Conservation (phyloP, 2,797 vertebrate species). For the Prunella strophiata region DNA sequence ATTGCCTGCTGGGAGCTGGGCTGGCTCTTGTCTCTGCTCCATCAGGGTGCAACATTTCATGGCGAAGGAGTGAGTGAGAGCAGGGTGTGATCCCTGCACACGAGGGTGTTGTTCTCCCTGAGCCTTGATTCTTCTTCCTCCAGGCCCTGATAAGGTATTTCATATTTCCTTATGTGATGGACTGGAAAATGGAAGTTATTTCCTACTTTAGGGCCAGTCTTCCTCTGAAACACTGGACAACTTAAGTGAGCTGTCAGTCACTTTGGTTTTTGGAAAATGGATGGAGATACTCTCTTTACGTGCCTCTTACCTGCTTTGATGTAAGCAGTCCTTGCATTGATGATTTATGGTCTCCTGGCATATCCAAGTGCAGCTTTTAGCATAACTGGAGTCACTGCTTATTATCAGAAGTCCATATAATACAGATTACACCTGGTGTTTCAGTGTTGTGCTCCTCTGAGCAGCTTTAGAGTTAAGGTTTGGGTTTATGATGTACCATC, state of each 20-base stretch:
- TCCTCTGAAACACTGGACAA: not conserved
- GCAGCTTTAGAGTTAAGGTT: not conserved
- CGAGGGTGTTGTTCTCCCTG: not conserved
- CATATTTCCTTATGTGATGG: not conserved
- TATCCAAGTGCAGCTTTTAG: not conserved
- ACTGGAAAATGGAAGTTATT: not conserved
- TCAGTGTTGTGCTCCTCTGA: not conserved
- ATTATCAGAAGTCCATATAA: not conserved
- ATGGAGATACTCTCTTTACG: not conserved
- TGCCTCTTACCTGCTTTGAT: not conserved
- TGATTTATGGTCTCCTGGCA: not conserved
- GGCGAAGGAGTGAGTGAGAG: not conserved
- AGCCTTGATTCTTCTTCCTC: not conserved
- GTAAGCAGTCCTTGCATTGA: not conserved
- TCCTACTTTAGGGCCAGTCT: not conserved
- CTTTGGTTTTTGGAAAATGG: not conserved
- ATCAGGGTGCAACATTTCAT: rapidly evolving
- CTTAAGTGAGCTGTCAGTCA: not conserved
- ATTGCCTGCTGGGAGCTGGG: not conserved
- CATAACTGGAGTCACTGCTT: not conserved
- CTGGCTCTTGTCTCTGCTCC: not conserved
- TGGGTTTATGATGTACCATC: not conserved
- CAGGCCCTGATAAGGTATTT: not conserved
- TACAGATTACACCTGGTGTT: not conserved
- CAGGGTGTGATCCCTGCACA: not conserved